Base-by-base conservation (phyloP, 2,797 vertebrate species). In the Prionace glauca region DNA sequence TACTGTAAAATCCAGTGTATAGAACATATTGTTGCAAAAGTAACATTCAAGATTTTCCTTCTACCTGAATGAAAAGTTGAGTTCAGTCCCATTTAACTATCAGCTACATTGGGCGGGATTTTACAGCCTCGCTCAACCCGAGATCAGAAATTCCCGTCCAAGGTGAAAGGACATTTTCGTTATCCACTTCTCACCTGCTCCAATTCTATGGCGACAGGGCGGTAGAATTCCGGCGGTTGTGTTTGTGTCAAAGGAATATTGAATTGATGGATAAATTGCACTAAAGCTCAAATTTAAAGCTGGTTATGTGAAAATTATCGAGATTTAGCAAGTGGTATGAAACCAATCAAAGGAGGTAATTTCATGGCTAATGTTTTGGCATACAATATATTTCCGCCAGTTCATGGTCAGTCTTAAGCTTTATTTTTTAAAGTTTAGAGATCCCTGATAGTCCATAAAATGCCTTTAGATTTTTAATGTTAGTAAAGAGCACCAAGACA, bases 1-100 rank as follows among this genome's bases (percentile, higher is more conserved):
- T 95, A 8, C 71, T 77, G 71, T 95, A 95, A 74, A 95, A 95
- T 95, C 93, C 71, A 18, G 69, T 95, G 71, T 77, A 77, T 74
- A 95, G 93, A 95, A 56, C 20, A 67, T 32, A 92, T 92, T 95
- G 71, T 77, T 92, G 45, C 41, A 95, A 72, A 95, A 72, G 50
- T 32, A 74, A 45, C 45, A 74, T n/a, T 77, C 93, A 95, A 24
- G 67, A 24, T 95, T 95, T 72, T 26, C 60, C 18, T 41, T 36
- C 69, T 1, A 11, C 29, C 45, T 56, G 29, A 50, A 77, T 95
- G 74, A 77, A 74, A 92, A 77, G 41, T 95, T 56, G 60, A n/a
- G 16, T 29, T 62, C 90, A n/a, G 16, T 29, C 90, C 90, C 90
- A 92, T 67, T 24, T 67, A 67, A 36, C 36, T 36, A 92, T 67